These are phyloP conservation scores for Gadopsis bispinosus DNA, from an alignment of 2,797 vertebrate genomes.

Conservation along the genomic window DNA sequence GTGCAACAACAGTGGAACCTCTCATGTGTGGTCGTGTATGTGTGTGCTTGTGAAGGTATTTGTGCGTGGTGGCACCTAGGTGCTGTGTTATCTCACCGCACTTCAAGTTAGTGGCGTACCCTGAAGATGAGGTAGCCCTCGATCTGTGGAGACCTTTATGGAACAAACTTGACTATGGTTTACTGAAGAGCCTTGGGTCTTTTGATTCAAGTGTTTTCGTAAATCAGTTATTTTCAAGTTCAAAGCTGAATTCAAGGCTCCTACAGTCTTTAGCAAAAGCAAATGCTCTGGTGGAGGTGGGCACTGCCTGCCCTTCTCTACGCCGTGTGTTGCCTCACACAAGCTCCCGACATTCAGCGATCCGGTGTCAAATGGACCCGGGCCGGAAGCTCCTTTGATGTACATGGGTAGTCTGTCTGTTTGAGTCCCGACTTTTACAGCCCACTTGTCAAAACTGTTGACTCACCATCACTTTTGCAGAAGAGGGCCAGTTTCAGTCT, in stretches of 20 bases:
- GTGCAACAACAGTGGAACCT: neutral
- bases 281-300: slow-evolving; percentile 37
- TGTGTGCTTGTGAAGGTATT: slow-evolving; percentile 24
- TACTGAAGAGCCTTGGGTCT: neutral
- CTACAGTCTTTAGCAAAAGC: slow-evolving; percentile 15
- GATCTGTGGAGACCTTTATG: slow-evolving; percentile 19
- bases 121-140: slow-evolving; percentile 59
- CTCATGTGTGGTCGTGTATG: slow-evolving; percentile 21
- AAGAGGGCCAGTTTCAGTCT: slow-evolving; percentile 59
- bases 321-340: slow-evolving; percentile 72
- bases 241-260: slow-evolving; percentile 15
- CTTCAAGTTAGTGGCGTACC: slow-evolving; percentile 65
- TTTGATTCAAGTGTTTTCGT: slow-evolving; percentile 3
- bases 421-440: slow-evolving; percentile 78
- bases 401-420: slow-evolving; percentile 62
- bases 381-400: slow-evolving; percentile 83
- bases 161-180: neutral
- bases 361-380: slow-evolving; percentile 79
- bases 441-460: slow-evolving; percentile 83
- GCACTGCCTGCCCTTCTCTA: slow-evolving; percentile 57
- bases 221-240: slow-evolving; percentile 1
- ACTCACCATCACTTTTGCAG: slow-evolving; percentile 77
- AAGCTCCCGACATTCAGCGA: slow-evolving; percentile 78
- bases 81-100: slow-evolving; percentile 73
- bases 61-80: slow-evolving; percentile 67